A percentile compares a stretch with the other conserved stretches of the same genome.
Evolutionary conservation across 2,888 invertebrate genomes (phyloP).

Genomic region (Acholoe squamosa): DNA sequence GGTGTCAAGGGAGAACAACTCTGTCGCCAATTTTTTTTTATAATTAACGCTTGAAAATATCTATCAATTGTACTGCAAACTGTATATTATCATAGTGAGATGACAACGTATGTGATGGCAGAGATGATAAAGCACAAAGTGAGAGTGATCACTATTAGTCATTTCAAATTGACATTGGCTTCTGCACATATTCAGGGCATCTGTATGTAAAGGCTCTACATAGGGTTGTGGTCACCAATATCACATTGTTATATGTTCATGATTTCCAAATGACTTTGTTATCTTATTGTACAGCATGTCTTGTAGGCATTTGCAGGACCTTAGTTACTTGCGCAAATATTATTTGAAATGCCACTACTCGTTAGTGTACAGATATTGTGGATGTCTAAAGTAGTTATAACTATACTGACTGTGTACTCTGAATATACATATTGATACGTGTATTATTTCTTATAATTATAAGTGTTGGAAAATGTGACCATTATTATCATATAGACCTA

Average conservation of each 20-base stretch:
- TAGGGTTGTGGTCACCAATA: slow-evolving; percentile 52
- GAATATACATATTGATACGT: slow-evolving; percentile 8
- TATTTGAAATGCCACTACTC: background rate
- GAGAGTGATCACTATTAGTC: slow-evolving; percentile 49
- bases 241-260: slow-evolving; percentile 1
- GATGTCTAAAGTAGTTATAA: slow-evolving; percentile 40
- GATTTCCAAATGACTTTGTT: background rate
- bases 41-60: slow-evolving; percentile 41
- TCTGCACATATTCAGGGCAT: slow-evolving; percentile 35
- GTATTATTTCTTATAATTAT: slow-evolving; percentile 30
- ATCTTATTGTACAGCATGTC: slow-evolving; percentile 12
- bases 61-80: background rate
- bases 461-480: slow-evolving; percentile 26
- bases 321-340: slow-evolving; percentile 29
- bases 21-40: background rate
- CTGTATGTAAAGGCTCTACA: slow-evolving; percentile 28
- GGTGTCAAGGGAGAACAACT: background rate
- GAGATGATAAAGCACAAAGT: slow-evolving; percentile 45
- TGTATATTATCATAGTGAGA: background rate
- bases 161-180: slow-evolving; percentile 20
- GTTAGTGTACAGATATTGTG: slow-evolving; percentile 25
- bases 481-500: slow-evolving; percentile 7
- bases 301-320: slow-evolving; percentile 48
- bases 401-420: background rate
- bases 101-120: background rate